phyloP scores from a whole-genome alignment of 2,113 vertebrate genomes.

The Nyctibius bracteatus region DNA sequence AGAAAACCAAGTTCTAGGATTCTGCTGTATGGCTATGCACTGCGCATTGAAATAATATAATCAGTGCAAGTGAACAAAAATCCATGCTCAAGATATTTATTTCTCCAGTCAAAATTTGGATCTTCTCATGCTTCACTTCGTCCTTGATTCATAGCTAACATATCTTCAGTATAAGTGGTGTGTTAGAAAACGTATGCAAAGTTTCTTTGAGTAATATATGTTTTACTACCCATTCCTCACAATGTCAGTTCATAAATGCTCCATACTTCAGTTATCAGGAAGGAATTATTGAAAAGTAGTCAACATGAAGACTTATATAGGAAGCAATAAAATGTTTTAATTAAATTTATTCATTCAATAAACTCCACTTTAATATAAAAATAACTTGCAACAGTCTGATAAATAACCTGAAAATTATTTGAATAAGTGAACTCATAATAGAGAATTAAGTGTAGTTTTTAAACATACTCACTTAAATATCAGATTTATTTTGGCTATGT shows the following conservation, averaged over 20 bases:
- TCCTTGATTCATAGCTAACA: background rate
- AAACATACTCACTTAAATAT: background rate
- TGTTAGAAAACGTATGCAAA: background rate
- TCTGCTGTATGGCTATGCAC: background rate
- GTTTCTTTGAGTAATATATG: background rate
- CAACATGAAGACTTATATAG: background rate
- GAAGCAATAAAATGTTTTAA: background rate
- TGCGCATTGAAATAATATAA: background rate
- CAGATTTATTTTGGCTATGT: background rate
- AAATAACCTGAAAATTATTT: background rate
- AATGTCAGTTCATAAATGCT: background rate
- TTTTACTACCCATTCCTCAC: background rate
- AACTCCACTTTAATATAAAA: background rate
- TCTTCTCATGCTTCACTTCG: background rate
- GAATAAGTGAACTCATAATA: background rate
- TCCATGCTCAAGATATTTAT: background rate
- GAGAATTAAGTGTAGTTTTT: background rate
- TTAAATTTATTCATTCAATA: background rate
- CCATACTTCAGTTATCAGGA: background rate
- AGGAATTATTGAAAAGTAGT: background rate
- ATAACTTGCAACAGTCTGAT: background rate
- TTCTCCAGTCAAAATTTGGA: background rate
- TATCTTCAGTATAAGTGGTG: background rate
- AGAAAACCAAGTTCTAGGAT: background rate
- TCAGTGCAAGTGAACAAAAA: background rate